A percentile compares a stretch with the other conserved stretches of the same genome.
Evolutionary conservation across 1,140 invertebrate species (phyloP).

Genomic region (Macrocentrus cingulum): DNA sequence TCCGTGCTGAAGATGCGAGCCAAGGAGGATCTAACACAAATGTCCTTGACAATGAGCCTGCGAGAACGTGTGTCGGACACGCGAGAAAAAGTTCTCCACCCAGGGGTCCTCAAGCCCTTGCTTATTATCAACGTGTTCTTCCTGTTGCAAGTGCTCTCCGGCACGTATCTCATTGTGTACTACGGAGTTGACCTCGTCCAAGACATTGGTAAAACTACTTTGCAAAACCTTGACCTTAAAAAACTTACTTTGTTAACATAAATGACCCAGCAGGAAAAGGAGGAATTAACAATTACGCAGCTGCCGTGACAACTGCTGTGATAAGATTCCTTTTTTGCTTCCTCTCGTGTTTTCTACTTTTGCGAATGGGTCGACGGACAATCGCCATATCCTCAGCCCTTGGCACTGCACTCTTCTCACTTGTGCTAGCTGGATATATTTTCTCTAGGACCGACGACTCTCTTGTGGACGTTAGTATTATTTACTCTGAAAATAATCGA

Average conservation of each 20-base stretch:
- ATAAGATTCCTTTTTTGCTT: conserved; percentile 66
- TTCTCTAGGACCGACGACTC: conserved; percentile 49
- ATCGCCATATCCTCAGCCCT: conserved; percentile 67
- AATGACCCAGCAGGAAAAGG: conserved; percentile 29
- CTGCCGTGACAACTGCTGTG: conserved; percentile 67
- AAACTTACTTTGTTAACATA: conserved; percentile 11
- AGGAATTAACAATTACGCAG: conserved; percentile 55
- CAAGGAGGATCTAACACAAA: conserved; percentile 33
- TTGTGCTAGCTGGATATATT: conserved; percentile 62
- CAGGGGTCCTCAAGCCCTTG: conserved; percentile 69
- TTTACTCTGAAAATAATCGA: too few relatives aligned
- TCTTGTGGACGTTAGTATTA: conserved; percentile 46
- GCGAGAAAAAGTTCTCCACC: conserved; percentile 52
- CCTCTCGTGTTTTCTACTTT: conserved; percentile 65
- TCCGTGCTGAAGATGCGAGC: conserved; percentile 34
- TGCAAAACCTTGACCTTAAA: not conserved
- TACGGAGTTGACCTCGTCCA: conserved; percentile 72
- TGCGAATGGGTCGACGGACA: conserved; percentile 64
- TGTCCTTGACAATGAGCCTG: conserved; percentile 26
- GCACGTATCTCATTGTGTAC: conserved; percentile 74
- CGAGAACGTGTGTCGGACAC: conserved; percentile 29
- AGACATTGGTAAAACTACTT: conserved; percentile 53
- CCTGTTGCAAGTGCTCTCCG: conserved; percentile 69
- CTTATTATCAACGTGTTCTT: conserved; percentile 72
- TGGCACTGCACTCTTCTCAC: conserved; percentile 65